These are phyloP conservation scores for Neoascia interrupta DNA, from an alignment of 2,888 invertebrate genomes.

Conservation along the genomic window DNA sequence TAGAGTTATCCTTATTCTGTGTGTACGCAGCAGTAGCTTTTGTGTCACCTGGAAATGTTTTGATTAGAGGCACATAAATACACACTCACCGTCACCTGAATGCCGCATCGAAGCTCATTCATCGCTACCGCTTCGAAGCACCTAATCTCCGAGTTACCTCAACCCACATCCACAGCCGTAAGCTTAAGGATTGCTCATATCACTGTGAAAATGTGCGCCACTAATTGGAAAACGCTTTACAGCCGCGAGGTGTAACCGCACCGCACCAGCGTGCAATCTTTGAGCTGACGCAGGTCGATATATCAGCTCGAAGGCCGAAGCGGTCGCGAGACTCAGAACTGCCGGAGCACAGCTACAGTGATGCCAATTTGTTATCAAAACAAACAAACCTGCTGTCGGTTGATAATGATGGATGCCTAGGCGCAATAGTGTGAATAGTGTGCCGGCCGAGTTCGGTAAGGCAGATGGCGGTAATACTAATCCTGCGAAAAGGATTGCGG, in stretches of 20 bases:
- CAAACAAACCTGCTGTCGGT: constrained; percentile 64
- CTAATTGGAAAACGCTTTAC: constrained; percentile 69
- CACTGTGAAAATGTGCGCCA: constrained; percentile 65
- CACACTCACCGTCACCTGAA: constrained; percentile 3
- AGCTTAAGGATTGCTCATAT: constrained; percentile 58
- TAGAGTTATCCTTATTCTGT: constrained; percentile 12
- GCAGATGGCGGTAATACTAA: constrained; percentile 3
- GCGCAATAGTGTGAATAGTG: constrained; percentile 28
- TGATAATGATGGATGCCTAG: constrained; percentile 65
- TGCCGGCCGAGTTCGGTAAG: constrained; percentile 40
- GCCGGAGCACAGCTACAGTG: too few relatives aligned
- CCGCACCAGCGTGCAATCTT: constrained; percentile 21
- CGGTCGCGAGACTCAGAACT: constrained; percentile 7
- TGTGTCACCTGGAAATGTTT: constrained; percentile 64
- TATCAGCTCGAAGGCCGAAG: constrained; percentile 50
- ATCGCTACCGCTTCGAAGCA: constrained; percentile 57
- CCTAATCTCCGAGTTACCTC: constrained; percentile 36
- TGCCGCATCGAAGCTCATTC: constrained; percentile 22
- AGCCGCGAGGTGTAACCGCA: constrained; percentile 63
- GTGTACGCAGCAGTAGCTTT: constrained; percentile 44
- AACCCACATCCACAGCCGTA: constrained; percentile 15
- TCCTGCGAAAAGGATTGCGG: constrained; percentile 49
- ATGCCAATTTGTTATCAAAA: constrained; percentile 63
- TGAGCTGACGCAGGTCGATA: constrained; percentile 46
- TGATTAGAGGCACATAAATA: constrained; percentile 49